Evolutionary conservation across 2,113 vertebrate genomes (phyloP).

Genomic region (Neodontobutis hainanensis): DNA sequence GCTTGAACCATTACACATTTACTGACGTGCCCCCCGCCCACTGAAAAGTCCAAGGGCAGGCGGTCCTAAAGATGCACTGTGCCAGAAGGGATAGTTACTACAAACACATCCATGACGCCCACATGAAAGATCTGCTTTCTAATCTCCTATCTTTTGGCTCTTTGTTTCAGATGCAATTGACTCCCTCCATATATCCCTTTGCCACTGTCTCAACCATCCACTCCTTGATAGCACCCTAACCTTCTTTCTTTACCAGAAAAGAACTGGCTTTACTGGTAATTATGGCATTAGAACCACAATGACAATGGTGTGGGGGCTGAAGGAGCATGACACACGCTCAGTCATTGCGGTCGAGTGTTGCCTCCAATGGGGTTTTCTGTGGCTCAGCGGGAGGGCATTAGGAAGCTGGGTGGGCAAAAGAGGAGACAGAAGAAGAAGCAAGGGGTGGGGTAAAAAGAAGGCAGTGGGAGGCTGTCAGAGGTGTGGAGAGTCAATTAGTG

Average conservation of each 20-base stretch:
- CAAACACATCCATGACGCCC: not conserved
- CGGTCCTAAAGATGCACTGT: conserved; percentile 34
- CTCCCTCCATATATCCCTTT: not conserved
- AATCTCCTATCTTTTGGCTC: conserved; percentile 2
- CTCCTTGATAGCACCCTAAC: not conserved
- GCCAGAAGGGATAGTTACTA: conserved; percentile 1
- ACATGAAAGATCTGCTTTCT: conserved; percentile 13
- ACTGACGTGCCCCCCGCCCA: conserved; percentile 43
- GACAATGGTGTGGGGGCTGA: conserved; percentile 39
- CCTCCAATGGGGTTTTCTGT: conserved; percentile 53
- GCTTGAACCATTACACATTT: conserved; percentile 63
- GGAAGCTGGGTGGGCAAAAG: not conserved
- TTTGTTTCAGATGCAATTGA: not conserved
- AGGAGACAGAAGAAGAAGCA: conserved; percentile 5
- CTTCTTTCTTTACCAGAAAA: conserved; percentile 30
- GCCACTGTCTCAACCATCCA: conserved; percentile 4
- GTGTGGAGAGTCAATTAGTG: conserved; percentile 42
- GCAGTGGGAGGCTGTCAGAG: conserved; percentile 24
- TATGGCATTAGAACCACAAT: conserved; percentile 57
- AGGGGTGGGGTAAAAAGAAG: conserved; percentile 13
- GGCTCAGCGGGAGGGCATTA: conserved; percentile 50
- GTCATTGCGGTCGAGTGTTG: conserved; percentile 39
- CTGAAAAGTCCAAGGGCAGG: conserved; percentile 22
- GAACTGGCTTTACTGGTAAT: conserved; percentile 44
- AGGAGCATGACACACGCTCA: conserved; percentile 60